Base-by-base conservation (phyloP, 1,140 invertebrate species). In the Colletes latitarsis region DNA sequence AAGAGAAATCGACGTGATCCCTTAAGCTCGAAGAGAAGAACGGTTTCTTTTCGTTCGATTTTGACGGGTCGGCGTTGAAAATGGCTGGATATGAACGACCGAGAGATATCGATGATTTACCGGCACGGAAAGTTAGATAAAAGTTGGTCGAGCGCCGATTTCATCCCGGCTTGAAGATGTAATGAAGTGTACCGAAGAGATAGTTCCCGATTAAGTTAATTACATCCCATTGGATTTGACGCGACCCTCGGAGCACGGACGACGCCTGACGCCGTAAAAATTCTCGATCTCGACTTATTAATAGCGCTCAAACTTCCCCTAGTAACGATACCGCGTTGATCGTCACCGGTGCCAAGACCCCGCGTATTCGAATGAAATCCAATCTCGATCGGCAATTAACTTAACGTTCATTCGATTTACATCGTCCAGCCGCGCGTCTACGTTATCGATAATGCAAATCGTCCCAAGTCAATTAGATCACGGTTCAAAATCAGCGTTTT, bases 191-290 rank as follows among this genome's bases (percentile, higher is more conserved):
- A 83, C 63, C 79, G 77, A 82, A 69, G 84, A 89, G 88, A 91
- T 91, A 90, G 90, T 89, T 81, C 74, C 80, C 89, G 86, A 90
- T 91, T 90, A 89, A 90, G 82, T 89, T 91, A 91, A 92, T 91
- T 89, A 89, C 83, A 70, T 84, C 86, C 78, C 75, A 81, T 86
- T 86, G 78, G 77, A 83, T 82, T 84, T 83, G 82, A 85, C 83
- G 52, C 21, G 15, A 46, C 52, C 70, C 46, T 70, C n/a, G n/a
- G 19, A 46, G 19, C 19, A 2, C 43, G 15, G 41, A n/a, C 63
- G 63, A 74, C 43, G 57, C 41, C 53, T 58, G 49, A 55, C 43
- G 46, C 39, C 15, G 77, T 21, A 64, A 66, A 74, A 79, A 79
- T 66, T 41, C n/a, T 55, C 69, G 69, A 66, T 64, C 69, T 57